Conservation (phyloP, 53 echinoderm and acorn worm species). For the Astropecten irregularis region DNA sequence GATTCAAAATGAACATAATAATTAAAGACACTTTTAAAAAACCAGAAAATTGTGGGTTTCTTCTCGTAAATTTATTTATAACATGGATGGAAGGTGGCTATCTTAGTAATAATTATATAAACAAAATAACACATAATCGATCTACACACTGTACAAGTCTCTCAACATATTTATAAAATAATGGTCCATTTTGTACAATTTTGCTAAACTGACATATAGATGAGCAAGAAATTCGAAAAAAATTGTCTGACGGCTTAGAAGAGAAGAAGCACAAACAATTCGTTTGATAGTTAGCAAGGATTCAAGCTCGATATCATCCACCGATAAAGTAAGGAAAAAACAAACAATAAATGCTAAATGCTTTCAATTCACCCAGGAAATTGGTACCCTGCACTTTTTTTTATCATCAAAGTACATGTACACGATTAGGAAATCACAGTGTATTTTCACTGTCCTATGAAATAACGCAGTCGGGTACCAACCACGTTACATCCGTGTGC, state of each 20-base stretch:
- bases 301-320: not conserved
- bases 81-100: conserved; percentile 44
- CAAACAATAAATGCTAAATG: not conserved
- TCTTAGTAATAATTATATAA: not conserved
- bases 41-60: not conserved
- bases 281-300: too few relatives aligned
- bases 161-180: not conserved
- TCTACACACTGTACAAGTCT: conserved; percentile 23
- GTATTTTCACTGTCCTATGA: too few relatives aligned
- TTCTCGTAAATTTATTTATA: conserved; percentile 27
- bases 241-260: not conserved
- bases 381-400: too few relatives aligned
- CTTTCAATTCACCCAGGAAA: too few relatives aligned
- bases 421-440: too few relatives aligned
- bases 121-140: conserved; percentile 20
- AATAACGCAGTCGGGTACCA: too few relatives aligned
- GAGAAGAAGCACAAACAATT: too few relatives aligned
- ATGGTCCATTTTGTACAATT: not conserved
- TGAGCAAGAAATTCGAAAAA: not conserved
- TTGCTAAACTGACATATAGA: not conserved
- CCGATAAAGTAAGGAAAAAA: not conserved
- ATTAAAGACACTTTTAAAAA: not conserved
- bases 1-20: not conserved
- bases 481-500: too few relatives aligned
- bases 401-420: too few relatives aligned